Evolutionary conservation across 2,888 invertebrate genomes (phyloP), one percentile per base, ranked within the genome.

Genomic region (Azorinus chamasolen): DNA sequence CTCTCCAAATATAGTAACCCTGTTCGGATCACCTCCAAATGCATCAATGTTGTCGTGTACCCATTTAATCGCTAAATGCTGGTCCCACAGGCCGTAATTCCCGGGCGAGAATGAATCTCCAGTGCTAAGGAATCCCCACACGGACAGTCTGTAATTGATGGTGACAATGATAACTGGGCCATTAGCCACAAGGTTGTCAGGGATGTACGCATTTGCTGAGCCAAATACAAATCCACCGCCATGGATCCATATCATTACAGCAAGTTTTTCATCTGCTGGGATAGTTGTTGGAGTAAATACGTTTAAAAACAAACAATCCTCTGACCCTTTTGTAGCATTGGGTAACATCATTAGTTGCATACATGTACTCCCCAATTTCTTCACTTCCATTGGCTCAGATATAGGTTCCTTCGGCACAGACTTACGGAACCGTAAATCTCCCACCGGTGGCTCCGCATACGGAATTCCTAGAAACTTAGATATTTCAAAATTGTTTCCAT

Each of bases 241-340:
- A 92, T 97, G 97, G 88, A 97, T 96, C 97, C 97, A 98, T 55
- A 98, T 96, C 82, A 98, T 94, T 88, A 97, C 96, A 61, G 97
- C 96, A 87, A 65, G 74, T 25, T 68, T 63, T 0, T 46, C 50
- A 10, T 25, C 25, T n/a, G 61, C 70, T 12, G 61, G 59, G 8
- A 39, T 22, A 16, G 45, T 54, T 43, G 22, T 39, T 5, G 98
- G 98, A 46, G 97, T 97, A 97, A 97, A 98, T 82, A 99, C 95
- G 93, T 98, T 99, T 90, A 99, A 94, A 93, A 97, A 98, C 8
- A 99, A 94, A 91, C 99, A 99, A 93, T 99, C 98, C 94, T 99
- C 98, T 37, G 97, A 48, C 12, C 16, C 20, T 6, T 32, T 27
- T 2, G 22, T 1, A 8, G 12, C n/a, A 20, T 53, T 41, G 0